Conservation (phyloP, 2,888 invertebrate genomes). For the Apamea sordens region DNA sequence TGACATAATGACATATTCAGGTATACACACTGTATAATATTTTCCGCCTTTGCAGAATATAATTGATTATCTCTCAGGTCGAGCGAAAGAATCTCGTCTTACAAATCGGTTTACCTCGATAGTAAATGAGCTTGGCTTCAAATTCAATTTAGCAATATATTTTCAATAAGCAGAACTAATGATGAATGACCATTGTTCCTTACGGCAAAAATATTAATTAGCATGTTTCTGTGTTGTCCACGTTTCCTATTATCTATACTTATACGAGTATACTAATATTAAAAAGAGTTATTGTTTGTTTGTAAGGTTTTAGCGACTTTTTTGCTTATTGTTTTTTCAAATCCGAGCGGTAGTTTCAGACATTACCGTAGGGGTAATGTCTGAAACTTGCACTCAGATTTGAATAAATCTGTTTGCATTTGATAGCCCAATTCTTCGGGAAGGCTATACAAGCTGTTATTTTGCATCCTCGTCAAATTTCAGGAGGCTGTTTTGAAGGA, state of each 20-base stretch:
- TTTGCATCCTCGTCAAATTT: no score
- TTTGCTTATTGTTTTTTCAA: no score
- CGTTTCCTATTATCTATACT: conserved; percentile 22
- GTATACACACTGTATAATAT: not conserved
- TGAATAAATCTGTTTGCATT: not conserved
- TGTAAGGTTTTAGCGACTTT: not conserved
- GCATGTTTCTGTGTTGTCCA: conserved; percentile 39
- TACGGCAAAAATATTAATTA: conserved; percentile 37
- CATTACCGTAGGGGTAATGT: not conserved
- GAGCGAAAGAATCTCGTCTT: conserved; percentile 8
- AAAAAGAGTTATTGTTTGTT: not conserved
- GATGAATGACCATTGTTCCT: conserved; percentile 42
- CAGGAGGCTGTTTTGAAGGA: no score
- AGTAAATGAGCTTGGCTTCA: conserved; percentile 3
- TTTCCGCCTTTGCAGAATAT: conserved; percentile 9
- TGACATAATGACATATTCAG: not conserved
- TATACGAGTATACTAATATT: not conserved
- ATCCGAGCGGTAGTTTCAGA: no score
- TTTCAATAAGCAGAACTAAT: conserved; percentile 45
- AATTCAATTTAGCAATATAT: conserved; percentile 12
- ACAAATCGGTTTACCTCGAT: conserved; percentile 13
- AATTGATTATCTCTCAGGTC: conserved; percentile 41
- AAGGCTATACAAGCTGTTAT: not conserved
- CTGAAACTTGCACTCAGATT: not conserved
- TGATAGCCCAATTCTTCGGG: not conserved